Conservation (phyloP, 2,113 vertebrate genomes). For the Tragelaphus scriptus region DNA sequence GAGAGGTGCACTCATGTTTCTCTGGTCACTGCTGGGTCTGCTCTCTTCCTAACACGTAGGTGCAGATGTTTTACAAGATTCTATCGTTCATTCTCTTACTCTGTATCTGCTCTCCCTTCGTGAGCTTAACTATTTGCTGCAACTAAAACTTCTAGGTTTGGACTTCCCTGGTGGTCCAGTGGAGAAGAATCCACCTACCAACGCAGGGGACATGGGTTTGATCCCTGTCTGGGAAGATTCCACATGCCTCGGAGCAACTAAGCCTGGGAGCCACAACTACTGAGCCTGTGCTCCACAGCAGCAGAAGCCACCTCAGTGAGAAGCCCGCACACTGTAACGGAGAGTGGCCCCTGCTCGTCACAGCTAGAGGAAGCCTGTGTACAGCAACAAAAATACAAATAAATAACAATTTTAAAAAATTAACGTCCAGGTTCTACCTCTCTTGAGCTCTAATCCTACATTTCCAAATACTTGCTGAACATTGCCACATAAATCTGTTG, state of each 20-base stretch:
- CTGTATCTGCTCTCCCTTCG: neutral
- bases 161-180: neutral
- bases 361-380: neutral
- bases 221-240: neutral
- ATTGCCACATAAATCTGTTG: neutral
- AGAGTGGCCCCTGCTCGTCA: neutral
- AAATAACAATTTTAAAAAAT: neutral
- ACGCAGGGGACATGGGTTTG: neutral
- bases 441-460: neutral
- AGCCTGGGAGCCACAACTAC: neutral
- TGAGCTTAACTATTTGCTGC: neutral
- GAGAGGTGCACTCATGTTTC: neutral
- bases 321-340: neutral
- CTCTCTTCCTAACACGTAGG: neutral
- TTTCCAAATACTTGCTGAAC: neutral
- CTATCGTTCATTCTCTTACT: neutral
- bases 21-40: neutral
- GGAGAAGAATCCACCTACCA: neutral
- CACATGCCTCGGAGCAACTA: neutral
- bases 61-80: neutral
- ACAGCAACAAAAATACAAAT: neutral
- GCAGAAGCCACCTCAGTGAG: neutral
- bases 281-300: neutral
- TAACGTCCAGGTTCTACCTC: neutral
- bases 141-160: neutral